These are phyloP conservation scores for Leucophora obtusa DNA, from an alignment of 2,888 invertebrate species.

Conservation along the genomic window DNA sequence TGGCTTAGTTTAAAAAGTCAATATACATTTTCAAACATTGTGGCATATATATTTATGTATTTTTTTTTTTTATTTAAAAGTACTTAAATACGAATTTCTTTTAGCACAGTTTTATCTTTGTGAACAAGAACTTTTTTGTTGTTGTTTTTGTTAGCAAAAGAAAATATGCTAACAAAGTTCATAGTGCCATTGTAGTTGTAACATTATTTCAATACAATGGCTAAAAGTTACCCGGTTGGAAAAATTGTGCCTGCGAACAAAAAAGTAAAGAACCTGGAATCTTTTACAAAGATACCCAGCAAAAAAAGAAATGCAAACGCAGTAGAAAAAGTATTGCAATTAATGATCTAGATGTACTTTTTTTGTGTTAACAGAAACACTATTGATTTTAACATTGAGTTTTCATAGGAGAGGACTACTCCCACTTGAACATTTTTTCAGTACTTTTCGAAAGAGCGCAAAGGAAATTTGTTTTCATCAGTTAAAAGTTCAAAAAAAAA, in stretches of 20 bases:
- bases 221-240: not conserved
- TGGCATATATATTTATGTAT: not conserved
- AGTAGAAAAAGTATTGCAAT: no score
- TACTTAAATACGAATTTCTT: not conserved
- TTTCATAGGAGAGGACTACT: no score
- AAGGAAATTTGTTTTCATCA: no score
- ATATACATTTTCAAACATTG: not conserved
- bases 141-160: not conserved
- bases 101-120: constrained; percentile 17
- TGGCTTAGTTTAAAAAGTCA: not conserved
- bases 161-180: constrained; percentile 16
- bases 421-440: no score
- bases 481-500: no score
- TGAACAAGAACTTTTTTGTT: not conserved
- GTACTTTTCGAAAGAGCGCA: no score
- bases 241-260: not conserved
- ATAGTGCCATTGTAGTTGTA: not conserved
- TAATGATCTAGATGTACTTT: no score
- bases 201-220: constrained; percentile 1
- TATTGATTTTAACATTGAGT: no score
- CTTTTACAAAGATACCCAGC: no score
- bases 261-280: no score
- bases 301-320: no score
- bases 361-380: no score
- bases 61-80: not conserved